Conservation (phyloP, 2,113 vertebrate genomes). For the Parotia lawesii region DNA sequence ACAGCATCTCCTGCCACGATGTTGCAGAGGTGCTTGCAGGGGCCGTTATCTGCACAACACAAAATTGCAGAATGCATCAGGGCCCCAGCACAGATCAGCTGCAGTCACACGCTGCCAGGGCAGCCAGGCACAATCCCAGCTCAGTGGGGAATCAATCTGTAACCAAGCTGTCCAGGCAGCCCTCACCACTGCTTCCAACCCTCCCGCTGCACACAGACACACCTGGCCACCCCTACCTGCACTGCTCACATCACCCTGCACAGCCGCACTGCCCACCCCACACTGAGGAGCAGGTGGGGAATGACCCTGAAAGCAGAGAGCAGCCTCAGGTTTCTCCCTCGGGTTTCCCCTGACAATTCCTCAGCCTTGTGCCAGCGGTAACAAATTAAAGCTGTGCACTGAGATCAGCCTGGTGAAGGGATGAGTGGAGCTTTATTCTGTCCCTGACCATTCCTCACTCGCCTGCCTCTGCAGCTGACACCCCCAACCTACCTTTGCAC, state of each 20-base stretch:
- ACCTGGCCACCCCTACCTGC: not conserved
- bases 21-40: slow-evolving; percentile 82
- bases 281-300: not conserved
- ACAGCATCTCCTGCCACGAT: slow-evolving; percentile 45
- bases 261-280: not conserved
- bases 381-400: not conserved
- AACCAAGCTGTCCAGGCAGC: not conserved
- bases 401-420: not conserved
- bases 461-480: not conserved
- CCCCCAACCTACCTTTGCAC: slow-evolving; percentile 48
- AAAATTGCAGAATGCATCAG: not conserved
- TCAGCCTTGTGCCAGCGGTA: not conserved
- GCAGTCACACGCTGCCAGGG: not conserved
- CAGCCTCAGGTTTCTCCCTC: not conserved
- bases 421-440: not conserved
- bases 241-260: not conserved
- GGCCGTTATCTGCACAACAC: slow-evolving; percentile 73
- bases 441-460: not conserved
- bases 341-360: not conserved
- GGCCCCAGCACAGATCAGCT: not conserved
- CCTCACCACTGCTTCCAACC: not conserved
- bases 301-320: not conserved
- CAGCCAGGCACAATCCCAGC: not conserved
- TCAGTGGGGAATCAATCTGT: not conserved
- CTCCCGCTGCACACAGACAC: not conserved